Conservation (phyloP, 2,797 vertebrate species). For the Periophthalmus magnuspinnatus region DNA sequence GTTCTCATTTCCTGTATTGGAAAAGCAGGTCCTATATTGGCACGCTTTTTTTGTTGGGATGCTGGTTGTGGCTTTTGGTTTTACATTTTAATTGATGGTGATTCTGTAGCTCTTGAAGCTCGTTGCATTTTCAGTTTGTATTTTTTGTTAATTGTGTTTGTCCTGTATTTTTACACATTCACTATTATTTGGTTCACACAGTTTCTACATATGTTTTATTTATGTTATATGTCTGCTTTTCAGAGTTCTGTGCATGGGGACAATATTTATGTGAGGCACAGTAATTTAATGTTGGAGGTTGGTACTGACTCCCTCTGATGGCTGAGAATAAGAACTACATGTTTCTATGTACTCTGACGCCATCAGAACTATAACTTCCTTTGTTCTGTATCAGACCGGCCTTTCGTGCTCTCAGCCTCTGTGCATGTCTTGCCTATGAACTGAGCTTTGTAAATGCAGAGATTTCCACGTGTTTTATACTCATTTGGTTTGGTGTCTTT, state of each 20-base stretch:
- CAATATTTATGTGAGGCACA: slow-evolving; percentile 99
- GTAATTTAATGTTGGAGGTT: slow-evolving; percentile 99
- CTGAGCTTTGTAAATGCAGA: slow-evolving; percentile 29
- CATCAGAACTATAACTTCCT: slow-evolving; percentile 69
- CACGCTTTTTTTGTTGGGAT: slow-evolving; percentile 37
- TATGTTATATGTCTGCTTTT: slow-evolving; percentile 77
- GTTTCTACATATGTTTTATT: slow-evolving; percentile 45
- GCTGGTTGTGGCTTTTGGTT: slow-evolving; percentile 40
- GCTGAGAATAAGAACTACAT: slow-evolving; percentile 53
- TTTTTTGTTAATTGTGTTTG: slow-evolving; percentile 19
- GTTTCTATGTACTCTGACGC: slow-evolving; percentile 65
- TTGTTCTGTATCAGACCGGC: slow-evolving; percentile 70
- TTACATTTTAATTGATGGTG: slow-evolving; percentile 55
- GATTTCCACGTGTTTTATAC: slow-evolving; percentile 13
- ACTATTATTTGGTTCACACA: not conserved
- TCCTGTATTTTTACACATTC: not conserved
- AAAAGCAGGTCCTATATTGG: slow-evolving; percentile 29
- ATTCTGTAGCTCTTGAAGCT: slow-evolving; percentile 24
- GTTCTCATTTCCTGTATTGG: slow-evolving; percentile 19
- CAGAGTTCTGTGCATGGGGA: slow-evolving; percentile 97
- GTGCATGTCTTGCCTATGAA: slow-evolving; percentile 58
- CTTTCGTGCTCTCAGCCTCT: slow-evolving; percentile 88
- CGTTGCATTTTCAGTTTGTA: slow-evolving; percentile 27
- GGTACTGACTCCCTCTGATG: slow-evolving; percentile 80
- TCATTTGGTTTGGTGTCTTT: slow-evolving; percentile 8